phyloP scores from a whole-genome alignment of 2,113 vertebrate genomes.

The Nibea albiflora region DNA sequence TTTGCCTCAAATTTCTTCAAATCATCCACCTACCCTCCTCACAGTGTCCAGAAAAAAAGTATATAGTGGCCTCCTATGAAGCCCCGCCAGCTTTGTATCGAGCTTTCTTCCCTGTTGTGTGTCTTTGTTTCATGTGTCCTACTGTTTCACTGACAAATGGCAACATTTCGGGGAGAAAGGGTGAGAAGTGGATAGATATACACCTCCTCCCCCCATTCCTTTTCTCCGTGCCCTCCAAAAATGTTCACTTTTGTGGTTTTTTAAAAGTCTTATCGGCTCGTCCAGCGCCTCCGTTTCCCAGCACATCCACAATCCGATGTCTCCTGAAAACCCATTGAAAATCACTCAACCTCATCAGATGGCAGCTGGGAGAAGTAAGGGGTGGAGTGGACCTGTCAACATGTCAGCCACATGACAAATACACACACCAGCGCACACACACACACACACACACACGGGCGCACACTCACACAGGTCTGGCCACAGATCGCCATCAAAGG shows the following conservation, averaged over 20 bases:
- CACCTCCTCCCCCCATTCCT: neutral
- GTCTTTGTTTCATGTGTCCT: slow-evolving; percentile 35
- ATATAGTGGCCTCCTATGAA: slow-evolving; percentile 23
- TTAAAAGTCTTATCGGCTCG: slow-evolving; percentile 50
- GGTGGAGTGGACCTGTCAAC: slow-evolving; percentile 81
- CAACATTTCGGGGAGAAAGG: neutral
- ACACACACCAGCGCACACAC: slow-evolving; percentile 37
- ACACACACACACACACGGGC: slow-evolving; percentile 25
- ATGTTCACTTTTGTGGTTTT: slow-evolving; percentile 50
- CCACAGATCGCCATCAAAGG: slow-evolving; percentile 44
- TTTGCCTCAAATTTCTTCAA: slow-evolving; percentile 40
- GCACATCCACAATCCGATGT: slow-evolving; percentile 51
- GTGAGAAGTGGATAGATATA: slow-evolving; percentile 4
- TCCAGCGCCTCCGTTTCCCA: slow-evolving; percentile 56
- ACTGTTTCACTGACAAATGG: slow-evolving; percentile 31
- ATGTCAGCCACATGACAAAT: slow-evolving; percentile 75
- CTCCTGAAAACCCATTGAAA: slow-evolving; percentile 76
- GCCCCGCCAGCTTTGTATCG: slow-evolving; percentile 18
- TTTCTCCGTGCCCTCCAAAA: slow-evolving; percentile 31
- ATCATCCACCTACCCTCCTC: slow-evolving; percentile 18
- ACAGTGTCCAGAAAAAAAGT: neutral
- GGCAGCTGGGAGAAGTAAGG: slow-evolving; percentile 78
- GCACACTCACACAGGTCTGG: slow-evolving; percentile 27
- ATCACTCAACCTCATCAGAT: slow-evolving; percentile 80
- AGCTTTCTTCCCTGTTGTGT: slow-evolving; percentile 7